Percentiles rank a stretch among this genome's conserved stretches.
phyloP scores from a whole-genome alignment of 2,113 vertebrate genomes.

The Odocoileus hemionus region DNA sequence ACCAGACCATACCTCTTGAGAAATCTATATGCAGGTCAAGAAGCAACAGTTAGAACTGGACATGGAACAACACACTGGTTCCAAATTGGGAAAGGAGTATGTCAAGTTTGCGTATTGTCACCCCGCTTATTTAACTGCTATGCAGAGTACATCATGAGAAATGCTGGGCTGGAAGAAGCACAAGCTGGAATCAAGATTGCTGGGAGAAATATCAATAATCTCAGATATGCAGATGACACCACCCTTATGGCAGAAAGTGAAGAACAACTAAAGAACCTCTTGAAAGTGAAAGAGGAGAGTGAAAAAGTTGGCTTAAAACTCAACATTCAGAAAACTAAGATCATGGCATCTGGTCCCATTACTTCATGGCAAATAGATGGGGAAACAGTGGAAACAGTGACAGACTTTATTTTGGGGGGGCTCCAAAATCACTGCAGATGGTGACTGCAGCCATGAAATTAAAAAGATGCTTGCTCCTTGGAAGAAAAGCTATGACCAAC shows the following conservation, averaged over 20 bases:
- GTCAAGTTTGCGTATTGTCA: neutral
- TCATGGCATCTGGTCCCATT: neutral
- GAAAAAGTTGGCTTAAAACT: neutral
- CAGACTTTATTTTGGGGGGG: neutral
- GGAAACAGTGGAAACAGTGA: neutral
- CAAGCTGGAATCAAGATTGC: neutral
- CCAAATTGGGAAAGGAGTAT: neutral
- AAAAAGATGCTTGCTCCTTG: neutral
- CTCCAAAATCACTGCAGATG: neutral
- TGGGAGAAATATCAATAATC: neutral
- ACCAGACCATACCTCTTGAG: neutral
- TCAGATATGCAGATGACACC: neutral
- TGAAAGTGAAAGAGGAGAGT: neutral
- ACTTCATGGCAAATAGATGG: neutral
- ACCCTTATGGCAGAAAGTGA: neutral
- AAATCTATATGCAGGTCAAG: neutral
- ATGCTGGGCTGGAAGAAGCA: neutral
- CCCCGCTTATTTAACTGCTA: neutral
- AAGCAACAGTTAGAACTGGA: neutral
- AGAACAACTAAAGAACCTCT: neutral
- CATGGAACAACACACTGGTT: neutral
- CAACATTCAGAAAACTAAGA: too few relatives aligned
- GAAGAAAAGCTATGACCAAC: neutral
- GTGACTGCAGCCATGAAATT: neutral
- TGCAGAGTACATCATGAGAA: neutral